A percentile compares a stretch with the other conserved stretches of the same genome.
phyloP scores from a whole-genome alignment of 53 echinoderm and acorn worm genomes.

The Stichopus horrens region DNA sequence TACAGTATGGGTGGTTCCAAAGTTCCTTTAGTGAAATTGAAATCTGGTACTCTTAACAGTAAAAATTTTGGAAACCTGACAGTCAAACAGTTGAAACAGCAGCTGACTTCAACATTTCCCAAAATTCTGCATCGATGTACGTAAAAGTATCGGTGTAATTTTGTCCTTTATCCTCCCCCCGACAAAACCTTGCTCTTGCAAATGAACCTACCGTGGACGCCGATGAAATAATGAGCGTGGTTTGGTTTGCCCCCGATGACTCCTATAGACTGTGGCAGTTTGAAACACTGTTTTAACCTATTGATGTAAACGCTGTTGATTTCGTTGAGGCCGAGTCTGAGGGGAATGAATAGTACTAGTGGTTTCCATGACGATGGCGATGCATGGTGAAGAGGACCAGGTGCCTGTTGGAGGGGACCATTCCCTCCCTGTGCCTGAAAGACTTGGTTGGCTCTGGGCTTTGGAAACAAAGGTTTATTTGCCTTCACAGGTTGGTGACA shows the following conservation, averaged over 20 bases:
- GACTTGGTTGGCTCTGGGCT: constrained; percentile 1
- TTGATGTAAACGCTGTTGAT: constrained; percentile 85
- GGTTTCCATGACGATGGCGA: constrained; percentile 67
- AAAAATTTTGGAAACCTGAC: too few relatives aligned
- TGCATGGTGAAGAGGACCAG: background rate
- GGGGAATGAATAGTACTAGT: constrained; percentile 81
- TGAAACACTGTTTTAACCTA: constrained; percentile 83
- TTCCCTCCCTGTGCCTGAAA: constrained; percentile 8
- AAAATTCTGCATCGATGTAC: too few relatives aligned
- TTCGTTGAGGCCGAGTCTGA: constrained; percentile 92
- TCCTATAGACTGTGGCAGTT: constrained; percentile 77
- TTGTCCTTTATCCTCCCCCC: too few relatives aligned
- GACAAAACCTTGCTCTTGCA: background rate
- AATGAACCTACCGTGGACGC: constrained; percentile 72
- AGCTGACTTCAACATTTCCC: too few relatives aligned
- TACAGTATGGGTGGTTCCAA: too few relatives aligned
- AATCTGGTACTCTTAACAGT: too few relatives aligned
- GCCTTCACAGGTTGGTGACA: background rate
- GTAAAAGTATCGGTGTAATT: too few relatives aligned
- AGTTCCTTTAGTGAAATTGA: too few relatives aligned
- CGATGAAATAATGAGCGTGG: constrained; percentile 97
- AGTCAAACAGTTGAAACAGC: too few relatives aligned
- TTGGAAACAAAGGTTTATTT: background rate
- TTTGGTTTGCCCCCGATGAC: constrained; percentile 99
- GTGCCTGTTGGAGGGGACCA: background rate